Evolutionary conservation across 2,888 invertebrate species (phyloP).

Genomic region (Polylopha cassiicola): DNA sequence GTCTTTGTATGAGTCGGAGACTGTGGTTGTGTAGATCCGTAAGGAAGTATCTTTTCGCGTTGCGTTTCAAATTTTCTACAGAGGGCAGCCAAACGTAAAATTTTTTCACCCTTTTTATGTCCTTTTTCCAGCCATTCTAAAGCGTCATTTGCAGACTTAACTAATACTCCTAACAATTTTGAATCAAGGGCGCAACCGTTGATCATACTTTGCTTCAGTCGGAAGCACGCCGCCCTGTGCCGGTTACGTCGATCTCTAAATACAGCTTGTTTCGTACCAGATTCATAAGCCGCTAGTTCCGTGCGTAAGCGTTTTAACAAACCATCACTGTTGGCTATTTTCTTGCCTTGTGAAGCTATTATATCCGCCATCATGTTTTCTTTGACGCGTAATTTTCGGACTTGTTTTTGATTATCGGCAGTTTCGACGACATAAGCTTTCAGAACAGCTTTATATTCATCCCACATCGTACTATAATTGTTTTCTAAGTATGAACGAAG

Average conservation of each 20-base stretch:
- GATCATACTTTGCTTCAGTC: constrained; percentile 46
- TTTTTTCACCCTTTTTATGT: constrained; percentile 66
- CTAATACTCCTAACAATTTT: constrained; percentile 46
- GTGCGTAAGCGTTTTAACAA: constrained; percentile 49
- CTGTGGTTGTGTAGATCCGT: constrained; percentile 42
- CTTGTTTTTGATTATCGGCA: constrained; percentile 61
- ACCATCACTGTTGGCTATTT: constrained; percentile 58
- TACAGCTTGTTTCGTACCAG: constrained; percentile 63
- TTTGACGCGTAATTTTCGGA: constrained; percentile 57
- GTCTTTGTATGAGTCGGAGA: constrained; percentile 41
- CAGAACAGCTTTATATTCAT: constrained; percentile 58
- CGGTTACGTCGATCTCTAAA: constrained; percentile 62
- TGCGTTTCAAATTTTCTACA: constrained; percentile 77
- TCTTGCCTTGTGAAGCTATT: constrained; percentile 62
- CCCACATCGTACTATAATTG: constrained; percentile 56
- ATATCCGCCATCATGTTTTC: constrained; percentile 67
- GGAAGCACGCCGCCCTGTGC: constrained; percentile 53
- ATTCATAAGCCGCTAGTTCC: constrained; percentile 63
- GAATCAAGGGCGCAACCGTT: constrained; percentile 48
- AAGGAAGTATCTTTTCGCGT: constrained; percentile 69
- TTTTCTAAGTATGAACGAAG: constrained; percentile 59
- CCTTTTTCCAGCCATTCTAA: constrained; percentile 58
- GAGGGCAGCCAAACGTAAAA: constrained; percentile 67
- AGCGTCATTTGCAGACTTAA: constrained; percentile 54
- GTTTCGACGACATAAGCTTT: constrained; percentile 55